Percentiles rank a stretch among this genome's conserved stretches.
Conservation (phyloP, 2,113 vertebrate genomes). For the Aspidoscelis tigris region DNA sequence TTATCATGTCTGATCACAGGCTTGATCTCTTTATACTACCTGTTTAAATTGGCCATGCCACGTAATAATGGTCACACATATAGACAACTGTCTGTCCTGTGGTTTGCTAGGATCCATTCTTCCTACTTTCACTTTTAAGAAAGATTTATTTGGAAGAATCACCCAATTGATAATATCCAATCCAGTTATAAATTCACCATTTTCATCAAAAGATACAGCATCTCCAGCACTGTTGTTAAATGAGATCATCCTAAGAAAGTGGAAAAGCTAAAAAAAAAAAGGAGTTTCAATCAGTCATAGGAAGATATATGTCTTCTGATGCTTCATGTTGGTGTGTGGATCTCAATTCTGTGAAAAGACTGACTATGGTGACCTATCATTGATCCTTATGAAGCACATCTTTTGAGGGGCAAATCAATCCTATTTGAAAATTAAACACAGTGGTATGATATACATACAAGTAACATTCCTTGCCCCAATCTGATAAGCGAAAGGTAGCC, state of each 20-base stretch:
- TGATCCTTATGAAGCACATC: no score
- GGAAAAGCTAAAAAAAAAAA: slow-evolving; percentile 7
- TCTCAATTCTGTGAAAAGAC: background rate
- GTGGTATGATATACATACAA: no score
- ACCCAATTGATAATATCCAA: slow-evolving; percentile 34
- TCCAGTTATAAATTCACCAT: background rate
- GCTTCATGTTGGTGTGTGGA: no score
- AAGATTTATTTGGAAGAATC: slow-evolving; percentile 2
- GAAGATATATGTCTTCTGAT: background rate
- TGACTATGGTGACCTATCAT: background rate
- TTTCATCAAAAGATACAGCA: slow-evolving; percentile 11
- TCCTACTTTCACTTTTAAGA: slow-evolving; percentile 18
- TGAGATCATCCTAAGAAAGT: background rate
- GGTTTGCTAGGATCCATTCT: background rate
- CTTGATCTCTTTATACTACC: background rate
- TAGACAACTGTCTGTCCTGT: background rate
- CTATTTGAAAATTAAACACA: no score
- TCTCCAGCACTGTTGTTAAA: slow-evolving; percentile 28
- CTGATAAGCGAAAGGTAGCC: no score
- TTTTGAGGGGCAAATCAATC: no score
- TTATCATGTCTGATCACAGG: background rate
- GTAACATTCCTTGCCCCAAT: no score
- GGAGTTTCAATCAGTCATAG: background rate
- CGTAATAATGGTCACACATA: background rate
- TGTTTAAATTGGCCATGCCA: background rate